A percentile compares a stretch with the other conserved stretches of the same genome.
Conservation (phyloP, 2,113 vertebrate species). For the Eonycteris spelaea region DNA sequence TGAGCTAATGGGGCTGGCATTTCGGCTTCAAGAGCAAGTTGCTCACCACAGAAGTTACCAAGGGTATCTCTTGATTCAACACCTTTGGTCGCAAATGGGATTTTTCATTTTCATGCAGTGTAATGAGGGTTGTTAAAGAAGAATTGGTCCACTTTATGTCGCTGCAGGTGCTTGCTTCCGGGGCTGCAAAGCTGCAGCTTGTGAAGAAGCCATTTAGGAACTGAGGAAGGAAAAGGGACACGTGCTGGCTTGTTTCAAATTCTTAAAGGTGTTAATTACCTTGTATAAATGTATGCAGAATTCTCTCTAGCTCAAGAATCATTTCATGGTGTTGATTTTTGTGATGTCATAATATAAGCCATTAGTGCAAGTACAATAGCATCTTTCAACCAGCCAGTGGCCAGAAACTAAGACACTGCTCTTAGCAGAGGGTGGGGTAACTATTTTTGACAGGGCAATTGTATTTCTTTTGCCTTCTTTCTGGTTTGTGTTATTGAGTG, state of each 20-base stretch:
- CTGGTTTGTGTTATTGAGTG: neutral
- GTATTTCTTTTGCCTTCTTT: neutral
- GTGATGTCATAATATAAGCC: neutral
- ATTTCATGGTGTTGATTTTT: neutral
- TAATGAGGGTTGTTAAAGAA: neutral
- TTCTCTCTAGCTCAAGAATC: neutral
- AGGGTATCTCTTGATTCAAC: neutral
- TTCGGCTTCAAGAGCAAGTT: neutral
- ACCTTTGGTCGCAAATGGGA: neutral
- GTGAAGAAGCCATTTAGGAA: neutral
- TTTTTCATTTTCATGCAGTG: neutral
- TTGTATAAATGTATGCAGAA: neutral
- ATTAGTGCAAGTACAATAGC: fast-evolving
- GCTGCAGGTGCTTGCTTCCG: neutral
- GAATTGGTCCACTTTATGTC: neutral
- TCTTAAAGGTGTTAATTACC: neutral
- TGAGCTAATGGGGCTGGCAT: neutral
- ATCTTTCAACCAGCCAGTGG: neutral
- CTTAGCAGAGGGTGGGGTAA: neutral
- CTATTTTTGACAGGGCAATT: neutral
- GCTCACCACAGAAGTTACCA: neutral
- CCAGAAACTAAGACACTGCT: neutral
- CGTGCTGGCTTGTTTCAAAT: neutral
- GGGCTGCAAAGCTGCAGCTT: neutral
- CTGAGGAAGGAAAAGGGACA: neutral